Base-by-base conservation (phyloP, 2,797 vertebrate species). In the Semotilus atromaculatus region DNA sequence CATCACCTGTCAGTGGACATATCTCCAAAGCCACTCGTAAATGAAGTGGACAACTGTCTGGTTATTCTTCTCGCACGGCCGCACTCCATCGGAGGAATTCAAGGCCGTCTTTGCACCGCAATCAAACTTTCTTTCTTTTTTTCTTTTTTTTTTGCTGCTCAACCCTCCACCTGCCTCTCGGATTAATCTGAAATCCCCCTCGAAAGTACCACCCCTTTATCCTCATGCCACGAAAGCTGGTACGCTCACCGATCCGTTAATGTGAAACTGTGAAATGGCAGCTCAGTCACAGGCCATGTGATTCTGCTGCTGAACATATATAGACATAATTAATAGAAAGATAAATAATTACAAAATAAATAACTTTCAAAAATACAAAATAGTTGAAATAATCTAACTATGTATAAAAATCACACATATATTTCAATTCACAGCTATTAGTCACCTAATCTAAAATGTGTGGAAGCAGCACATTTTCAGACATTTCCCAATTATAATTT, bases 1-100 rank as follows among this genome's bases (percentile, higher is more conserved):
- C 90, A 89, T 91, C 92, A 92, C 92, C 90, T 94, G 92, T 91
- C 87, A 73, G 86, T 89, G 88, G 88, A 89, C 86, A 90, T 88
- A 67, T 91, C 88, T 89, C 76, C 64, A 90, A 86, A 88, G 80
- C 89, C 83, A 85, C 64, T 89, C 87, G 80, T 90, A 93, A 93
- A 93, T 89, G 89, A 90, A 86, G 80, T 86, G 85, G 68, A 82
- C 84, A 78, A 89, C 79, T 78, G 78, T 81, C 88, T 89, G 89
- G 84, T 86, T 89, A 84, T 89, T 89, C 80, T 87, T 81, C 71
- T 80, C 51, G 79, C 80, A 85, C 85, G 64, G 74, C 73, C 21
- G 78, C 78, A 53, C 83, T 66, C 80, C 73, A 60, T 66, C 3
- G 38, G 40, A 67, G 88, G 77, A 83, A 84, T 58, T 31, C 68